These are phyloP conservation scores for Mus pahari DNA, from an alignment of 2,113 vertebrate species.

Conservation along the genomic window DNA sequence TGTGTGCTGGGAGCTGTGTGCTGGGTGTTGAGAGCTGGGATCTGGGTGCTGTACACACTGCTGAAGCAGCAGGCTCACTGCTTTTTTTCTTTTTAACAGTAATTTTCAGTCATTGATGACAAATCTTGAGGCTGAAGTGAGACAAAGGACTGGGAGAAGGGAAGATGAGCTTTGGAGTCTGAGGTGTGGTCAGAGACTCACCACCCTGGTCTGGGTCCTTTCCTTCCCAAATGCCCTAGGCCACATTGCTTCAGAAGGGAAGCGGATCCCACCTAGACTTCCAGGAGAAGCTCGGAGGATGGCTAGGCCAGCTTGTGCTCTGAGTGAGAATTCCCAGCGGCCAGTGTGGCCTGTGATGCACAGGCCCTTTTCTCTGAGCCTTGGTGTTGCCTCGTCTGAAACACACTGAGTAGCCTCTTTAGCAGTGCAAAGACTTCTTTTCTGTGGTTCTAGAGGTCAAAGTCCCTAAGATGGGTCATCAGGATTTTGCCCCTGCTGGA, in stretches of 20 bases:
- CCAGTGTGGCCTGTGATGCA: too few relatives aligned
- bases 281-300: background rate
- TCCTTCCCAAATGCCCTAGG: background rate
- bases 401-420: background rate
- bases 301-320: background rate
- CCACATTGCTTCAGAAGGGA: background rate
- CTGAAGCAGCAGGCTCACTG: background rate
- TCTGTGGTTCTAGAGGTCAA: background rate
- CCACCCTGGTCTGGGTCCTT: background rate
- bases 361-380: background rate
- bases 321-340: background rate
- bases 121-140: background rate
- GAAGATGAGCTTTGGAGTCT: background rate
- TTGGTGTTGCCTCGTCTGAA: background rate
- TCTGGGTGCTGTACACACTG: background rate
- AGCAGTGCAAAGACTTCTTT: background rate
- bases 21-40: background rate
- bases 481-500: background rate
- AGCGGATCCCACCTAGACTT: background rate
- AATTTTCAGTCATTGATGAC: background rate
- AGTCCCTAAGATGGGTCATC: background rate
- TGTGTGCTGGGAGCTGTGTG: too few relatives aligned
- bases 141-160: too few relatives aligned
- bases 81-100: background rate
- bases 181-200: background rate